These are phyloP conservation scores for Danaus melanippus DNA, from an alignment of 1,140 invertebrate species.

Conservation along the genomic window DNA sequence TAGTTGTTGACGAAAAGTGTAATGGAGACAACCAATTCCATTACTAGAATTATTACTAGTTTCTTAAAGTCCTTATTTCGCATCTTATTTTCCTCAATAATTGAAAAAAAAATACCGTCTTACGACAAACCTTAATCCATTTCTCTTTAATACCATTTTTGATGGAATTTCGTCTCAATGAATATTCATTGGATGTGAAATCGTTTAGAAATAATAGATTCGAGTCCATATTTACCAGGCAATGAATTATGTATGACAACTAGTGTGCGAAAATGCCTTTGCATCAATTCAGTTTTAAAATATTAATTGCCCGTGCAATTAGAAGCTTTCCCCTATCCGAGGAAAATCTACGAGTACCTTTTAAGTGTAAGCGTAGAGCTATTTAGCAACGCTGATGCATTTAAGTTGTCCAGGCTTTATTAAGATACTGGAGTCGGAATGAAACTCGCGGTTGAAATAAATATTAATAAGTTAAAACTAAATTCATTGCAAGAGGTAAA, in stretches of 20 bases:
- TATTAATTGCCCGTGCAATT: constrained; percentile 36
- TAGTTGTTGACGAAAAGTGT: too few relatives aligned
- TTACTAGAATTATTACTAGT: too few relatives aligned
- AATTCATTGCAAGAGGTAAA: too few relatives aligned
- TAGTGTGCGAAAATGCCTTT: constrained; percentile 45
- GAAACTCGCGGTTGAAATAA: too few relatives aligned
- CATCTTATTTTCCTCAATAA: constrained; percentile 41
- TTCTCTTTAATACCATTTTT: constrained; percentile 60
- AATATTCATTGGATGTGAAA: constrained; percentile 66
- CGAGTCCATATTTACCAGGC: constrained; percentile 58
- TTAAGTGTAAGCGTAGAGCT: too few relatives aligned
- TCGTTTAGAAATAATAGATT: constrained; percentile 68
- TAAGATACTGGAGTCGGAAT: too few relatives aligned
- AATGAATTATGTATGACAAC: constrained; percentile 52
- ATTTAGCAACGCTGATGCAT: too few relatives aligned
- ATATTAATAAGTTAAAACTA: too few relatives aligned
- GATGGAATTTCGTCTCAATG: constrained; percentile 64
- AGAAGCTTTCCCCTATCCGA: constrained; percentile 7
- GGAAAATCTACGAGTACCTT: not conserved
- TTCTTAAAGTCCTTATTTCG: too few relatives aligned
- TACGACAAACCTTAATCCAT: constrained; percentile 33
- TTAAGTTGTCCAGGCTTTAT: too few relatives aligned
- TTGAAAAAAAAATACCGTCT: constrained; percentile 65
- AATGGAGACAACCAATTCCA: too few relatives aligned
- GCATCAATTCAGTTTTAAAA: constrained; percentile 28